Conservation (phyloP, 2,888 invertebrate genomes). For the Pogonocherus hispidulus region DNA sequence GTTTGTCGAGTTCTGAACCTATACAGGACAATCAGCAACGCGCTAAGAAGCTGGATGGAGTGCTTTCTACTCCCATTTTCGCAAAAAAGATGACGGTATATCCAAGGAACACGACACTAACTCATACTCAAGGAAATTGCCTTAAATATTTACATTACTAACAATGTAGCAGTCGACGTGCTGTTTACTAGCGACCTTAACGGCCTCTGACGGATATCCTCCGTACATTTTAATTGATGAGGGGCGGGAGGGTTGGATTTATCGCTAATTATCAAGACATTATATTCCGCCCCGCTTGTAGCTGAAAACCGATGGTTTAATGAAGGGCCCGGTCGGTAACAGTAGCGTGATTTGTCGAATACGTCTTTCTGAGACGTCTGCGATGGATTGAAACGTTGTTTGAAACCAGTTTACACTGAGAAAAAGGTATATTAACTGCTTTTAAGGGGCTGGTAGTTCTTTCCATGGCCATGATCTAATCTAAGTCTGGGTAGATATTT, state of each 20-base stretch:
- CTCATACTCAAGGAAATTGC: not conserved
- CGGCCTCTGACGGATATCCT: slow-evolving; percentile 24
- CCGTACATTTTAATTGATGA: slow-evolving; percentile 47
- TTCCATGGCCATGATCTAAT: too few relatives aligned
- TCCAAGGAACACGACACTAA: not conserved
- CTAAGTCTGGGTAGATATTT: too few relatives aligned
- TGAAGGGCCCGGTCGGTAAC: slow-evolving; percentile 33
- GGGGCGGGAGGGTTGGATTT: slow-evolving; percentile 47
- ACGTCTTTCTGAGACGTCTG: slow-evolving; percentile 44
- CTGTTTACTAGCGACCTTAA: slow-evolving; percentile 22
- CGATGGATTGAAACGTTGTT: slow-evolving; percentile 41
- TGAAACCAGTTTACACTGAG: not conserved
- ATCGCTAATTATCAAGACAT: slow-evolving; percentile 54
- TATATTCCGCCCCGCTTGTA: slow-evolving; percentile 37
- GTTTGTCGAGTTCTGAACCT: too few relatives aligned
- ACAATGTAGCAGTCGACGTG: slow-evolving; percentile 3
- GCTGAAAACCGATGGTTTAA: slow-evolving; percentile 15
- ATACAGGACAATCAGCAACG: too few relatives aligned
- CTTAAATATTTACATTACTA: slow-evolving; percentile 26
- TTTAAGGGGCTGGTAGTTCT: too few relatives aligned
- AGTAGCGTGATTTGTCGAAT: slow-evolving; percentile 52
- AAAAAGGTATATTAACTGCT: not conserved
- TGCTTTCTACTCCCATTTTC: not conserved
- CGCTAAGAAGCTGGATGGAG: not conserved
- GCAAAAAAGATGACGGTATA: not conserved